phyloP scores from a whole-genome alignment of 1,140 invertebrate species.

The Mylabris phalerata region DNA sequence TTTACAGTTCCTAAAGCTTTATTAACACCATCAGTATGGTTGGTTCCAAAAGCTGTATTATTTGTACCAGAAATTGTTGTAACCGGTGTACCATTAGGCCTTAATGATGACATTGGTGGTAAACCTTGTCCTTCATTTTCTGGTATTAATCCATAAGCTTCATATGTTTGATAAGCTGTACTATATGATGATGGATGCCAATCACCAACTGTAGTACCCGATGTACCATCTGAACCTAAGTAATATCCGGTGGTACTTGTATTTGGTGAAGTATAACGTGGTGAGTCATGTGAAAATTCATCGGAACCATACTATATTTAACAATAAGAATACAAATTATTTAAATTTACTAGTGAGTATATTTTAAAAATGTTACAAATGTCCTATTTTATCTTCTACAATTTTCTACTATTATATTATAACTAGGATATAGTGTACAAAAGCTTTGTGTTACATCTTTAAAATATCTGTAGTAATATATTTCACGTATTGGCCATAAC shows the following conservation, averaged over 20 bases:
- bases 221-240: conserved; percentile 44
- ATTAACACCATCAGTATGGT: conserved; percentile 65
- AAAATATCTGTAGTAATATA: too few species aligned
- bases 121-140: conserved; percentile 64
- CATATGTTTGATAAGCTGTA: conserved; percentile 48
- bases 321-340: conserved; percentile 33
- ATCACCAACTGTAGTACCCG: conserved; percentile 40
- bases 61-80: conserved; percentile 45
- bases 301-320: conserved; percentile 73
- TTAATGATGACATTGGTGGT: conserved; percentile 91
- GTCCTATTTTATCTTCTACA: too few species aligned
- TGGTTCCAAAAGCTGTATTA: conserved; percentile 40
- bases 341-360: neutral
- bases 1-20: conserved; percentile 72
- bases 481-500: too few species aligned
- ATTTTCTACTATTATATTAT: too few species aligned
- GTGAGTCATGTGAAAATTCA: conserved; percentile 75
- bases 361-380: too few species aligned
- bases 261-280: conserved; percentile 79
- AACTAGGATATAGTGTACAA: too few species aligned
- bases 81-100: conserved; percentile 54
- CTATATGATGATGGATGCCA: conserved; percentile 42
- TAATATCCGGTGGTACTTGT: conserved; percentile 50
- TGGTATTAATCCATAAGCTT: conserved; percentile 51
- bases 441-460: too few species aligned